Evolutionary conservation across 2,797 vertebrate genomes (phyloP).

Genomic region (Gila robusta): DNA sequence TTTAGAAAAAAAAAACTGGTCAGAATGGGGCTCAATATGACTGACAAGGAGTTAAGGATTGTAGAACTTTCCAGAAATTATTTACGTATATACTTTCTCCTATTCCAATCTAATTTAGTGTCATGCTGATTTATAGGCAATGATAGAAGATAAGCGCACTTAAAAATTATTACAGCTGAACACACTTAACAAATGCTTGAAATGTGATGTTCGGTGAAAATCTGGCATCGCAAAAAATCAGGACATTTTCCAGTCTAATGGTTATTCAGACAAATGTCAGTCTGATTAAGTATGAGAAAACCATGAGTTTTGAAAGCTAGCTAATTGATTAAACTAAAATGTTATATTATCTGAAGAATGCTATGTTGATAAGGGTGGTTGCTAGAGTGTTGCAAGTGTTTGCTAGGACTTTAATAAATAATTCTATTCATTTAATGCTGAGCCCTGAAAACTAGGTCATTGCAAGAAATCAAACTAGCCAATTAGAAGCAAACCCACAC

Average conservation of each 20-base stretch:
- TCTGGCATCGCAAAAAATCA: not conserved
- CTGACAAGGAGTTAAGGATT: not conserved
- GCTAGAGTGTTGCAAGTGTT: not conserved
- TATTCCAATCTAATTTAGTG: not conserved
- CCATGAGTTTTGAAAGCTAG: not conserved
- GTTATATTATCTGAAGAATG: not conserved
- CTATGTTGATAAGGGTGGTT: not conserved
- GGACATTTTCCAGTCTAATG: not conserved
- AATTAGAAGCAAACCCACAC: constrained; percentile 24
- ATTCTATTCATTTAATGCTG: not conserved
- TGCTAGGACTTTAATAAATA: not conserved
- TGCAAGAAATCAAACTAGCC: constrained; percentile 19
- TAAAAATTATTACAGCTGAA: constrained; percentile 34
- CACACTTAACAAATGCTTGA: constrained; percentile 3
- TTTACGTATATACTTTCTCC: not conserved
- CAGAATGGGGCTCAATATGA: not conserved
- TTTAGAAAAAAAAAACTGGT: not conserved
- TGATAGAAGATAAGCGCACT: not conserved
- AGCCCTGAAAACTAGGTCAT: not conserved
- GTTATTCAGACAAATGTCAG: not conserved
- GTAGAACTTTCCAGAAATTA: not conserved
- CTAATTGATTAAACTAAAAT: not conserved
- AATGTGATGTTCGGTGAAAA: not conserved
- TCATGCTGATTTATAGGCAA: not conserved
- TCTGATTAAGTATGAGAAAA: not conserved